A percentile compares a stretch with the other conserved stretches of the same genome.
Evolutionary conservation across 37 sponge, comb jelly and placozoan species (phyloP).

Genomic region (Aphrocallistes beatrix): DNA sequence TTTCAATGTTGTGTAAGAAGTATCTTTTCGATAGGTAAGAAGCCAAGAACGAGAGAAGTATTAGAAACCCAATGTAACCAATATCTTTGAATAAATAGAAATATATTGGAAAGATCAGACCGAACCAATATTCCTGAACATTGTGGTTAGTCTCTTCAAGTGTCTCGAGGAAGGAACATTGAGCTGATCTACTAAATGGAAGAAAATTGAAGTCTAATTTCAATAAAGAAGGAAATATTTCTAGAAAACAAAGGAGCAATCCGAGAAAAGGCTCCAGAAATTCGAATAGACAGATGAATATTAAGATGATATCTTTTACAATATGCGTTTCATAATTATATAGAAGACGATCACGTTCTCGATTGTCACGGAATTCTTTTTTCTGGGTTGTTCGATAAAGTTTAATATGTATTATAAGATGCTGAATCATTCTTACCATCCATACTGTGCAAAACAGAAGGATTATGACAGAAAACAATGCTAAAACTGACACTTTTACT

Average conservation of each 20-base stretch:
- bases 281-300: not conserved
- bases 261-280: not conserved
- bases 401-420: not conserved
- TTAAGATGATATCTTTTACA: not conserved
- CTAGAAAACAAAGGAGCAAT: not conserved
- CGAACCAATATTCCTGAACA: not conserved
- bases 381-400: not conserved
- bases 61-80: not conserved
- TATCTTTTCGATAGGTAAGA: not conserved
- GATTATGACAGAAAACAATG: no score
- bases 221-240: no score
- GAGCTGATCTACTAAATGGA: no score
- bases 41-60: not conserved
- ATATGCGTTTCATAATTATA: not conserved
- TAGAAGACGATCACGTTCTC: not conserved
- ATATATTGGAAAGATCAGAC: not conserved
- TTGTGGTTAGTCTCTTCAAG: not conserved
- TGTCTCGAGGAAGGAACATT: no score
- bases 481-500: no score
- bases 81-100: not conserved
- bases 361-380: not conserved
- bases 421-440: not conserved
- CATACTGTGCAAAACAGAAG: not conserved
- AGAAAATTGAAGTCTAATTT: no score
- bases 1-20: not conserved